Conservation (phyloP, 2,888 invertebrate species). For the Lymantria dispar region DNA sequence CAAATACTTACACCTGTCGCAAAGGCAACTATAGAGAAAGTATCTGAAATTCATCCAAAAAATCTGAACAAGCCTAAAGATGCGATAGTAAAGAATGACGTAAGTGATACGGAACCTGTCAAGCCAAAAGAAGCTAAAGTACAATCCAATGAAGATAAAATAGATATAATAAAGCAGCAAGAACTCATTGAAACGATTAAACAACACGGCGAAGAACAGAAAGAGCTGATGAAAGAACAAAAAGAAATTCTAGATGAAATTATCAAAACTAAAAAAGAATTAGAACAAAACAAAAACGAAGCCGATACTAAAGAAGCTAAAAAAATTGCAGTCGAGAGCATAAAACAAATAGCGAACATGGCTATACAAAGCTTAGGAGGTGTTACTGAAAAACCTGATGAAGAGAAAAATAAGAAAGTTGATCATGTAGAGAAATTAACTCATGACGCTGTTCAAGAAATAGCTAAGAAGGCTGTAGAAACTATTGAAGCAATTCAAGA, state of each 20-base stretch:
- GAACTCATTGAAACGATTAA: conserved; percentile 84
- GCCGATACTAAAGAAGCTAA: conserved; percentile 69
- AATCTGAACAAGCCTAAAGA: conserved; percentile 51
- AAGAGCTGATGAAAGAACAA: conserved; percentile 86
- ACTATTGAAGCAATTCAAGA: conserved; percentile 72
- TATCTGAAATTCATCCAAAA: conserved; percentile 60
- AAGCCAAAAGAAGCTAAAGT: conserved; percentile 29
- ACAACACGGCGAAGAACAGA: conserved; percentile 86
- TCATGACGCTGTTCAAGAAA: conserved; percentile 70
- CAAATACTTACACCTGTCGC: conserved; percentile 48
- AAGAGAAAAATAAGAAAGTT: conserved; percentile 37
- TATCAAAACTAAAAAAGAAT: conserved; percentile 78
- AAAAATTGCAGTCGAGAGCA: conserved; percentile 76
- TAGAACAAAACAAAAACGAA: conserved; percentile 71
- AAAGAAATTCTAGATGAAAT: conserved; percentile 84
- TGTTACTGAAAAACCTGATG: conserved; percentile 59
- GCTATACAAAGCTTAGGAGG: conserved; percentile 72
- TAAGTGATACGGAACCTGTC: conserved; percentile 16
- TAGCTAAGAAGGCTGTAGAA: conserved; percentile 72
- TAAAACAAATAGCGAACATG: conserved; percentile 73
- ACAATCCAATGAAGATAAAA: conserved; percentile 34
- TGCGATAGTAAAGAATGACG: conserved; percentile 47
- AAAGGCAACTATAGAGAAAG: conserved; percentile 43
- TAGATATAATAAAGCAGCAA: conserved; percentile 63
- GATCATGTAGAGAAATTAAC: conserved; percentile 54